Evolutionary conservation across 2,888 invertebrate genomes (phyloP).

Genomic region (Nineta flava): DNA sequence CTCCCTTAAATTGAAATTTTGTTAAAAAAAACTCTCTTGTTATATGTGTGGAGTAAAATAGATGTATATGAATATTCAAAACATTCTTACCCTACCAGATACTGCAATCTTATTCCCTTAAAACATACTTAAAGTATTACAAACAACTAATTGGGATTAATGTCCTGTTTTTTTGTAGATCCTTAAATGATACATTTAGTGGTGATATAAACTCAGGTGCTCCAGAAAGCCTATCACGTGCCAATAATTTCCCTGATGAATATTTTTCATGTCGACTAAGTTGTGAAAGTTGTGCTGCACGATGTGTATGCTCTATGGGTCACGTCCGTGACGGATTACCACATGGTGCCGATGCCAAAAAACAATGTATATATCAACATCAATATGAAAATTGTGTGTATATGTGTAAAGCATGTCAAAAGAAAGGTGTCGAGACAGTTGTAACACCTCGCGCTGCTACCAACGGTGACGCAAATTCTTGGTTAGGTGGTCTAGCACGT

Average conservation of each 20-base stretch:
- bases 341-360: conserved; percentile 32
- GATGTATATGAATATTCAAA: too few species aligned
- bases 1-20: too few species aligned
- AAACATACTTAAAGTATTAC: too few species aligned
- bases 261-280: conserved; percentile 60
- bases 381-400: conserved; percentile 56
- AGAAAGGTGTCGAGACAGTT: conserved; percentile 31
- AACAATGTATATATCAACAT: conserved; percentile 47
- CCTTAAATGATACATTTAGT: conserved; percentile 58
- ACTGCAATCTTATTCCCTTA: too few species aligned
- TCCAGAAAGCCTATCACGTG: conserved; percentile 29
- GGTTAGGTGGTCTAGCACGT: conserved; percentile 47
- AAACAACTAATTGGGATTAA: too few species aligned
- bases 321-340: conserved; percentile 43
- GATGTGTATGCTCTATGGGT: conserved; percentile 50
- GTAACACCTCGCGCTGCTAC: conserved; percentile 37
- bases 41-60: too few species aligned
- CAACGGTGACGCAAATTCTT: conserved; percentile 30
- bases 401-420: conserved; percentile 37
- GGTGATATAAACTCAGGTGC: conserved; percentile 44
- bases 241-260: conserved; percentile 46
- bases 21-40: too few species aligned
- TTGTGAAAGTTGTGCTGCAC: conserved; percentile 50
- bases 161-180: conserved; percentile 29
- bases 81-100: too few species aligned